These are phyloP conservation scores for Catharus minimus DNA, from an alignment of 2,113 vertebrate genomes.

Conservation along the genomic window DNA sequence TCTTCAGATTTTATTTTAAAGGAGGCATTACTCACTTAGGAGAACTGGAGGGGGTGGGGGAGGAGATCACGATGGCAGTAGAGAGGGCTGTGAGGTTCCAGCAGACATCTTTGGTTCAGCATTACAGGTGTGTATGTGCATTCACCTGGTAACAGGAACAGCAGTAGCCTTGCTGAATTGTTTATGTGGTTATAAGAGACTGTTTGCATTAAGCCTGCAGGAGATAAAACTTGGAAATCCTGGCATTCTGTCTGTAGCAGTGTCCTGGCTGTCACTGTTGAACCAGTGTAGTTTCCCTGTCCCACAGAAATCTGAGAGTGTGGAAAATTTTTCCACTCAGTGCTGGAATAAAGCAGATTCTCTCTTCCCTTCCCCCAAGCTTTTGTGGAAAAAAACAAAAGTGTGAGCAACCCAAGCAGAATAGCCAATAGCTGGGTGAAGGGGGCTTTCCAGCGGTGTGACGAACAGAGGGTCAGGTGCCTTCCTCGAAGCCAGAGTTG, in stretches of 20 bases:
- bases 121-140: background rate
- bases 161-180: background rate
- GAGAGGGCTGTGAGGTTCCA: background rate
- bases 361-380: background rate
- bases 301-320: background rate
- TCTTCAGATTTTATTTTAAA: background rate
- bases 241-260: too few species aligned
- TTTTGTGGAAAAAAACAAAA: slow-evolving; percentile 27
- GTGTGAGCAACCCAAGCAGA: slow-evolving; percentile 18
- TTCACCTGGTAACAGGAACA: background rate
- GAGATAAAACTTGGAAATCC: background rate
- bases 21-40: accelerated
- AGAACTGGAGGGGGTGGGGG: accelerated
- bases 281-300: background rate
- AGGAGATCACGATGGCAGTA: background rate
- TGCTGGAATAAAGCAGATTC: slow-evolving; percentile 19
- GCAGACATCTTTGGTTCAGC: background rate
- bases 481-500: background rate
- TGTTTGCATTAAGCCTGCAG: background rate
- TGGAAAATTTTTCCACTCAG: slow-evolving; percentile 7
- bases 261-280: background rate
- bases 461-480: background rate
- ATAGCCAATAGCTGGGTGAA: background rate
- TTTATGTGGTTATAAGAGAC: background rate
- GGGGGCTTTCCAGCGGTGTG: background rate